Conservation (phyloP, 2,888 invertebrate genomes). For the Drosophila paucipuncta region DNA sequence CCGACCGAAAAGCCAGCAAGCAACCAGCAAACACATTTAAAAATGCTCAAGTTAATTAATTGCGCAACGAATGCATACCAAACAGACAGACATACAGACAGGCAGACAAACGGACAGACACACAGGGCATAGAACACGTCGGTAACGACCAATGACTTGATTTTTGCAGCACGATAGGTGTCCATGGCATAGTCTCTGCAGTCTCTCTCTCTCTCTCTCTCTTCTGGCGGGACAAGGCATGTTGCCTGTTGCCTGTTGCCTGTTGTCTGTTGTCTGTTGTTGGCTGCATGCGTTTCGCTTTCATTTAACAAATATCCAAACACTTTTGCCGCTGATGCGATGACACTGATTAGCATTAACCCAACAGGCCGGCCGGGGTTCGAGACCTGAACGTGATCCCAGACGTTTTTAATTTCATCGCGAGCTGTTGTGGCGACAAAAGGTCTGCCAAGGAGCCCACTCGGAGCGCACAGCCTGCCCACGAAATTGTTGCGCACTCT, state of each 20-base stretch:
- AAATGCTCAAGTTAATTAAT: constrained; percentile 80
- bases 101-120: background rate
- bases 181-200: constrained; percentile 8
- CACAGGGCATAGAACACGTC: constrained; percentile 35
- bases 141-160: constrained; percentile 73
- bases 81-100: background rate
- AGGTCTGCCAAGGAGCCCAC: constrained; percentile 58
- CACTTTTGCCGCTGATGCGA: constrained; percentile 78
- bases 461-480: constrained; percentile 41
- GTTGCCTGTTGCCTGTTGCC: background rate
- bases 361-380: constrained; percentile 41
- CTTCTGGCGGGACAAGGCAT: background rate
- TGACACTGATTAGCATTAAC: constrained; percentile 70
- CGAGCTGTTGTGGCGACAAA: constrained; percentile 68
- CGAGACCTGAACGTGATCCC: constrained; percentile 14
- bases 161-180: constrained; percentile 66
- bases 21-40: constrained; percentile 72
- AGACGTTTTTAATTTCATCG: constrained; percentile 53
- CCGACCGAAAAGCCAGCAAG: constrained; percentile 58
- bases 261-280: constrained; percentile 4
- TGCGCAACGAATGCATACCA: constrained; percentile 69
- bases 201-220: background rate
- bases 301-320: constrained; percentile 81
- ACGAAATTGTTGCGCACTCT: constrained; percentile 34
- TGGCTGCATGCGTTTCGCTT: constrained; percentile 71